Base-by-base conservation (phyloP, 2,888 invertebrate genomes). In the Drosophila melanosoma region DNA sequence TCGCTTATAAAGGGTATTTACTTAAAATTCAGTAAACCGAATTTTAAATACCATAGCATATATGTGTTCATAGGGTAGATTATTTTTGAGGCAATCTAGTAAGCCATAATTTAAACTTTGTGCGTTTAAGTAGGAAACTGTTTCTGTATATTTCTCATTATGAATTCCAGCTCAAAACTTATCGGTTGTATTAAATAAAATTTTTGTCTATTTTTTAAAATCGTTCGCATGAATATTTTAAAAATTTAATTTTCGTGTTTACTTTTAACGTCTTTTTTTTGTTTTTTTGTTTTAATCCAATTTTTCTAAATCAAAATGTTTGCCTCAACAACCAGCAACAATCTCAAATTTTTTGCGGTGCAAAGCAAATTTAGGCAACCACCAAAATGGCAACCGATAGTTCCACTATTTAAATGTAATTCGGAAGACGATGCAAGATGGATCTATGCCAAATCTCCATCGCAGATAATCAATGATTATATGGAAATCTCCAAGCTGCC, bases 241-340 rank as follows among this genome's bases (percentile, higher is more conserved):
- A 49, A 77, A 74, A 64, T 77, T 74, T 23, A 40, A 36, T 51
- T 58, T 59, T 59, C n/a, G n/a, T 54, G 3, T 11, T 12, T 23
- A 8, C 1, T 2, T 23, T 23, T 1, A 20, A 2, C 15, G 15
- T 15, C 15, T 12, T 23, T 17, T 15, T 32, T 32, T 11, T 54
- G 6, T 26, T 11, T 45, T 36, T 32, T 42, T 48, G 5, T 20
- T 54, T 38, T 40, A 29, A 23, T 20, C 2, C n/a, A n/a, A 51
- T 23, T 36, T 23, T 29, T 26, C 17, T 20, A 20, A 11, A 42
- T n/a, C 5, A 15, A 32, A 11, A 51, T 54, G 32, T 53, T 58
- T 20, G 8, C 53, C 15, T 45, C 53, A 5, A 23, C 45, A 0
- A 29, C 42, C 12, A 70, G 23, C 45, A 48, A 26, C 15, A 35